Percentiles rank a stretch among this genome's conserved stretches.
Conservation (phyloP, 2,797 vertebrate genomes). For the Ibycter americanus region DNA sequence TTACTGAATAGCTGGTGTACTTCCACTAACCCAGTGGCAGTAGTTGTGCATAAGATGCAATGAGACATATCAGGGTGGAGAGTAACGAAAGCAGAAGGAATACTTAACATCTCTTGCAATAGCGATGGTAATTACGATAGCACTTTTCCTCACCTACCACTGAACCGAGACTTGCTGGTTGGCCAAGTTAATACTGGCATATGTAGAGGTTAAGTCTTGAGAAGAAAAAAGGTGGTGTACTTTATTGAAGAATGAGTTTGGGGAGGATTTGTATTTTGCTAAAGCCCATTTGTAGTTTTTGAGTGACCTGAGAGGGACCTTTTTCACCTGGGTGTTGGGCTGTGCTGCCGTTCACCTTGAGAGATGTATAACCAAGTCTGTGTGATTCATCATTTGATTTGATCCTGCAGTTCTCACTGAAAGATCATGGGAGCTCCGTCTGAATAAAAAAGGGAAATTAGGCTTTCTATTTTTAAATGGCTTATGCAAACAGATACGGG, state of each 20-base stretch:
- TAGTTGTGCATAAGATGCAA: neutral
- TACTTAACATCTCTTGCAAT: neutral
- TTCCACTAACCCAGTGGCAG: neutral
- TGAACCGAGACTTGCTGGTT: accelerated
- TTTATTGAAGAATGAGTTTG: neutral
- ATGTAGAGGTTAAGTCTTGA: neutral
- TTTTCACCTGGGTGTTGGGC: neutral
- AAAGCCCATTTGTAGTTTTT: neutral
- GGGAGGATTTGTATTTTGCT: neutral
- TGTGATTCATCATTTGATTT: neutral
- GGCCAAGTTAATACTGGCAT: neutral
- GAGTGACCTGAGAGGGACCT: neutral
- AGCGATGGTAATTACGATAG: neutral
- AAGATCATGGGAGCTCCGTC: neutral
- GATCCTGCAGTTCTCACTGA: neutral
- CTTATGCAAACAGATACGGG: neutral
- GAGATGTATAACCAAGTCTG: neutral
- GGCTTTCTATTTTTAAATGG: constrained; percentile 43
- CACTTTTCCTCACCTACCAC: neutral
- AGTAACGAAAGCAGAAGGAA: neutral
- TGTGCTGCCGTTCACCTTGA: neutral
- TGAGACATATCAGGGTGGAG: neutral
- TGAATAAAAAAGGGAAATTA: constrained; percentile 26
- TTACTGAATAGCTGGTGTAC: neutral
- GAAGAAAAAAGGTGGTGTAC: neutral